Evolutionary conservation across 2,888 invertebrate species (phyloP).

Genomic region (Dolichopus griseipennis): DNA sequence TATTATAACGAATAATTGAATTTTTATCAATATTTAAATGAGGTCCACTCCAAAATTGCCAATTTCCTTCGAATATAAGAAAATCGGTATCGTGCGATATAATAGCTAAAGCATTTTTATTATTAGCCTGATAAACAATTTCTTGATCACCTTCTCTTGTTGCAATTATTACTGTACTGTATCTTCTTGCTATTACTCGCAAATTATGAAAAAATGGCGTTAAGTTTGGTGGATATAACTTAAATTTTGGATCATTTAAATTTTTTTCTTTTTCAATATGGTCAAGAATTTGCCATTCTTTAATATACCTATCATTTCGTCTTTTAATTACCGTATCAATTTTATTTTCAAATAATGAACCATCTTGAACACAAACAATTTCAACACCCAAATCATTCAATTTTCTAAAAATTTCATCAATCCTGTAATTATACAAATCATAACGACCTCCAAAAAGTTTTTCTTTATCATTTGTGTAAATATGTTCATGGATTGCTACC

Average conservation of each 20-base stretch:
- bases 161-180: constrained; percentile 9
- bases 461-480: constrained; percentile 14
- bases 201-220: constrained; percentile 12
- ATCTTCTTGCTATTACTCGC: constrained; percentile 7
- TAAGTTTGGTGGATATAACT: neutral
- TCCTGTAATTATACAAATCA: constrained; percentile 12
- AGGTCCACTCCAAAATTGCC: constrained; percentile 15
- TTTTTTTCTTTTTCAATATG: too few species aligned
- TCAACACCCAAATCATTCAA: constrained; percentile 14
- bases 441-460: constrained; percentile 17
- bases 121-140: constrained; percentile 17
- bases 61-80: constrained; percentile 20
- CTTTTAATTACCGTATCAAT: constrained; percentile 10
- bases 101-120: constrained; percentile 18
- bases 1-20: constrained; percentile 15
- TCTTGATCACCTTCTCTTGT: constrained; percentile 20
- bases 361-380: constrained; percentile 16
- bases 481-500: neutral
- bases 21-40: constrained; percentile 13
- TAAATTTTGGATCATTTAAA: too few species aligned
- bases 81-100: constrained; percentile 20
- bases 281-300: too few species aligned
- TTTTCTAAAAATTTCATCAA: neutral
- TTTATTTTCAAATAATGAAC: constrained; percentile 13
- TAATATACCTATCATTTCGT: constrained; percentile 14